phyloP scores from a whole-genome alignment of 2,113 vertebrate species.

The Silurus meridionalis region DNA sequence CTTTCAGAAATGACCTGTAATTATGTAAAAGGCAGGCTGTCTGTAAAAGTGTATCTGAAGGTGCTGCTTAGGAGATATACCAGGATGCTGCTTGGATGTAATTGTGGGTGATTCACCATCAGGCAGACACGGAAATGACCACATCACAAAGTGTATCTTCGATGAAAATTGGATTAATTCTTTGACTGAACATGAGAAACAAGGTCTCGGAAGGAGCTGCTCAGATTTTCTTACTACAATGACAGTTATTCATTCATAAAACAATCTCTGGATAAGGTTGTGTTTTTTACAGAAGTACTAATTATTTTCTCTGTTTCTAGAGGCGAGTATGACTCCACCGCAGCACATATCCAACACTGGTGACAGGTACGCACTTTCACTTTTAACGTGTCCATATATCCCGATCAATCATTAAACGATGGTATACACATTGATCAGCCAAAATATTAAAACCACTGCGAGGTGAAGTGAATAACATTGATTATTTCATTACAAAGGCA shows the following conservation, averaged over 20 bases:
- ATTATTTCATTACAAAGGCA: too few relatives aligned
- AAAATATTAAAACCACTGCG: too few relatives aligned
- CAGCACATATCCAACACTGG: slow-evolving; percentile 64
- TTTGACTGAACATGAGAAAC: not conserved
- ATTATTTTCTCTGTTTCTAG: slow-evolving; percentile 35
- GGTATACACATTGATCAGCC: too few relatives aligned
- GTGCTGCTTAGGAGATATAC: slow-evolving; percentile 13
- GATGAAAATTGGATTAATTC: slow-evolving; percentile 15
- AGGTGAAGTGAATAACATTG: too few relatives aligned
- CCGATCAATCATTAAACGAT: not conserved
- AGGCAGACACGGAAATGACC: not conserved
- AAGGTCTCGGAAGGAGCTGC: not conserved
- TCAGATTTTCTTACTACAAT: not conserved
- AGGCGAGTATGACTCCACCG: slow-evolving; percentile 70
- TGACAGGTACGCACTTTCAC: slow-evolving; percentile 69
- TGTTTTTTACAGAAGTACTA: slow-evolving; percentile 7
- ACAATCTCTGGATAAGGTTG: not conserved
- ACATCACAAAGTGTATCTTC: not conserved
- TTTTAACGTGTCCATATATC: not conserved
- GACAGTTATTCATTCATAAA: slow-evolving; percentile 15
- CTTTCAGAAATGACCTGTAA: slow-evolving; percentile 14
- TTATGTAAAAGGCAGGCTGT: slow-evolving; percentile 13
- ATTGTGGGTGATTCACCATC: slow-evolving; percentile 33
- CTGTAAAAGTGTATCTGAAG: slow-evolving; percentile 17
- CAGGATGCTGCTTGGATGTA: slow-evolving; percentile 19